Conservation (phyloP, 2,797 vertebrate species). For the Notolepis coatsorum region DNA sequence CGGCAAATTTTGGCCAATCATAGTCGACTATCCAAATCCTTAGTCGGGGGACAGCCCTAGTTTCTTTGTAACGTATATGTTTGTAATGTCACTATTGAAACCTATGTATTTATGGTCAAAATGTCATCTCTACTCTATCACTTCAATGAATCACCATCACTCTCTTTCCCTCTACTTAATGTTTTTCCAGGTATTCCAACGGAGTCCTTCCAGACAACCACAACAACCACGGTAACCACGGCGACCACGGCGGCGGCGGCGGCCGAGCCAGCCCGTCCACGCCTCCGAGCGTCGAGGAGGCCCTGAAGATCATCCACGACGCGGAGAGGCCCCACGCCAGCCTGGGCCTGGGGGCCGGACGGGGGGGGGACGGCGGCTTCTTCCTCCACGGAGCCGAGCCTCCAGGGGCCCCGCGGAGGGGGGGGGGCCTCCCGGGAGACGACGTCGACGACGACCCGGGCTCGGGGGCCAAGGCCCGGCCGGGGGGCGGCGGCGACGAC, state of each 20-base stretch:
- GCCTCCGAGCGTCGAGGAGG: constrained; percentile 95
- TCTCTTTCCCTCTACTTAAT: too few species aligned
- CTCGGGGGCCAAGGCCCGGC: constrained; percentile 76
- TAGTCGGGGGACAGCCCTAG: too few species aligned
- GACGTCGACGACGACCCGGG: constrained; percentile 39
- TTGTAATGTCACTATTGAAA: too few species aligned
- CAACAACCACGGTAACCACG: constrained; percentile 22
- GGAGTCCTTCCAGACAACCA: constrained; percentile 85
- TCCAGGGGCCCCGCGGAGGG: constrained; percentile 61
- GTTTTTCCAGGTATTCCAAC: constrained; percentile 85
- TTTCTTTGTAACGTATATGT: too few species aligned
- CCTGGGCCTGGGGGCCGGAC: constrained; percentile 78
- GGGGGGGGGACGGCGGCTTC: constrained; percentile 89
- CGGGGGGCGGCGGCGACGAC: too few species aligned
- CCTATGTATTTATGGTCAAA: constrained; percentile 23
- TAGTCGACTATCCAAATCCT: too few species aligned
- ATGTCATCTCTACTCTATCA: neutral
- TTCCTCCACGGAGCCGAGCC: constrained; percentile 89
- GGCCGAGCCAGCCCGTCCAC: constrained; percentile 81
- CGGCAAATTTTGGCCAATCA: too few species aligned
- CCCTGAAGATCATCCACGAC: constrained; percentile 95
- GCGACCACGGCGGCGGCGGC: constrained; percentile 39
- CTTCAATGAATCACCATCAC: neutral
- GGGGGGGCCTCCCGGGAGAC: constrained; percentile 36
- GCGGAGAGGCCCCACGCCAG: constrained; percentile 85